A percentile compares a stretch with the other conserved stretches of the same genome.
Evolutionary conservation across 1,140 invertebrate genomes (phyloP).

Genomic region (Brachionus koreanus): DNA sequence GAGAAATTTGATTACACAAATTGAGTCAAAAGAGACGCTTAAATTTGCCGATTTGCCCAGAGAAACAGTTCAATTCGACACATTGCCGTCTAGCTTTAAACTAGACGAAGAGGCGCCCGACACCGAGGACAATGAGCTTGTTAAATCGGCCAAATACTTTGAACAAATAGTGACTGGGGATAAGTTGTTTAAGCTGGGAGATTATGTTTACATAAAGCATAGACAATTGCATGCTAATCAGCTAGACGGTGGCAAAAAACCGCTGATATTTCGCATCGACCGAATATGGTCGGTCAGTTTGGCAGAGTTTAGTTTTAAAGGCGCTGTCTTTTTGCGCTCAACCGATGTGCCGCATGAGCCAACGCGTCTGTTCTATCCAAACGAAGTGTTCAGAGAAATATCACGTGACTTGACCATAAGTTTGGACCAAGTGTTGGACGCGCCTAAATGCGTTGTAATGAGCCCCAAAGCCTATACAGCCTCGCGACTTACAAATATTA

Average conservation of each 20-base stretch:
- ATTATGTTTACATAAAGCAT: slow-evolving; percentile 25
- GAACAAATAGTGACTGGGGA: neutral
- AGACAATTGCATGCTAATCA: neutral
- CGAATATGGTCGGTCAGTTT: neutral
- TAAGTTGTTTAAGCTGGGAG: neutral
- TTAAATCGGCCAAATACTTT: slow-evolving; percentile 18
- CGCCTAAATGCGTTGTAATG: neutral
- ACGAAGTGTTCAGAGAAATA: slow-evolving; percentile 72
- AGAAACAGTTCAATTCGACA: neutral
- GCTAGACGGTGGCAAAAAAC: neutral
- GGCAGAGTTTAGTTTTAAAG: slow-evolving; percentile 77
- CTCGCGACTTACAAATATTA: neutral
- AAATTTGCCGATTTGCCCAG: neutral
- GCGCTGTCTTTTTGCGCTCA: slow-evolving; percentile 84
- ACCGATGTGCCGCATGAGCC: slow-evolving; percentile 73
- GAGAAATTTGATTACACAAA: neutral
- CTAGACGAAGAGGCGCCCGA: neutral
- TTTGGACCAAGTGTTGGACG: neutral
- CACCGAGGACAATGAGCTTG: neutral
- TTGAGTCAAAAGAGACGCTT: neutral
- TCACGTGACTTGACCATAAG: neutral
- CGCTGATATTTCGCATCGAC: slow-evolving; percentile 12
- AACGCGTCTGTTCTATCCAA: slow-evolving; percentile 78
- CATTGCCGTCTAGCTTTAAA: neutral
- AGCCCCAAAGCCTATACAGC: neutral